Evolutionary conservation across 2,797 vertebrate species (phyloP).

Genomic region (Acanthurus leucopareius): DNA sequence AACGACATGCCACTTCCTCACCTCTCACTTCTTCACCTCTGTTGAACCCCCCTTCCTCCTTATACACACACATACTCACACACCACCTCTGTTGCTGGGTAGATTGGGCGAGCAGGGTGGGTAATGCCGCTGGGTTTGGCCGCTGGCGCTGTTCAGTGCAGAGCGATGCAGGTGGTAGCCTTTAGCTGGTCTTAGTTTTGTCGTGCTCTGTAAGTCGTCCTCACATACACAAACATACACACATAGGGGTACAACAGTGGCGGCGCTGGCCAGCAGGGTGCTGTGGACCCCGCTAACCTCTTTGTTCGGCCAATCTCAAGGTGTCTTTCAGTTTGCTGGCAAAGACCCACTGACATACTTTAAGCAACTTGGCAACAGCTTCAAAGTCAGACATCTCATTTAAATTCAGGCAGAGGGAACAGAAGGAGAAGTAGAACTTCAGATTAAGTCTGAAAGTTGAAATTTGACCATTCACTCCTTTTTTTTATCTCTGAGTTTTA

Average conservation of each 20-base stretch:
- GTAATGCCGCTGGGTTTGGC: slow-evolving; percentile 50
- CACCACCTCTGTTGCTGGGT: slow-evolving; percentile 76
- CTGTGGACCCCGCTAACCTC: slow-evolving; percentile 67
- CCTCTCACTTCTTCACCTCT: slow-evolving; percentile 64
- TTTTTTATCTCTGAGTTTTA: slow-evolving; percentile 23
- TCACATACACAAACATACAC: slow-evolving; percentile 26
- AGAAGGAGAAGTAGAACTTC: slow-evolving; percentile 54
- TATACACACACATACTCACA: slow-evolving; percentile 16
- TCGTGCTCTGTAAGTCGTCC: slow-evolving; percentile 21
- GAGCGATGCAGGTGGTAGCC: slow-evolving; percentile 70
- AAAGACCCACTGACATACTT: slow-evolving; percentile 80
- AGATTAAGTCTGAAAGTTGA: slow-evolving; percentile 62
- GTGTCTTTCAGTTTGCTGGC: slow-evolving; percentile 79
- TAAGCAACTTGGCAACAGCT: slow-evolving; percentile 79
- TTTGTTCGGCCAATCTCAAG: slow-evolving; percentile 77
- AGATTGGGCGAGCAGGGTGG: slow-evolving; percentile 54
- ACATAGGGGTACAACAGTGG: slow-evolving; percentile 37
- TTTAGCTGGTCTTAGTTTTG: slow-evolving; percentile 51
- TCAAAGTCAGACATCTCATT: slow-evolving; percentile 78
- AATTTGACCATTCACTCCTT: slow-evolving; percentile 50
- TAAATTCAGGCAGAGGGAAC: slow-evolving; percentile 72
- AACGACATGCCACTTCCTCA: slow-evolving; percentile 68
- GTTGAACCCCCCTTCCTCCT: slow-evolving; percentile 10
- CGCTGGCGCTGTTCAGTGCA: slow-evolving; percentile 35
- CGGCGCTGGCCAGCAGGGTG: slow-evolving; percentile 49